Percentiles rank a stretch among this genome's conserved stretches.
Evolutionary conservation across 2,113 vertebrate species (phyloP).

Genomic region (Leuciscus idus): DNA sequence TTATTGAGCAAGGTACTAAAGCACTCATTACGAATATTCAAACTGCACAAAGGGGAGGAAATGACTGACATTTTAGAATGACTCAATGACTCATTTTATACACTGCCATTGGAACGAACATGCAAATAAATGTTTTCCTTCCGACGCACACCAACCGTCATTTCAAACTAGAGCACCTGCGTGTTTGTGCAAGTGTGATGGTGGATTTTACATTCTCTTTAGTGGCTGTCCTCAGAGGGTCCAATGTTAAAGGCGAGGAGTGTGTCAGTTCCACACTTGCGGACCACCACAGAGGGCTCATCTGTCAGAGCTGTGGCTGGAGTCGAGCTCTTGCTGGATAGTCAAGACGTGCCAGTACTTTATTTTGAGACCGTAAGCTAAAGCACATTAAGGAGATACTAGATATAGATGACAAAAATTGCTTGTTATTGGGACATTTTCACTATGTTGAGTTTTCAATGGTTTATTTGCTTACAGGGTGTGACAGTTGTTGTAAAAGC

Average conservation of each 20-base stretch:
- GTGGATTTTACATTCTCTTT: constrained; percentile 29
- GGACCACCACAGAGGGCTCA: constrained; percentile 69
- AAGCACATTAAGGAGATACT: no score
- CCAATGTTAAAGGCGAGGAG: constrained; percentile 77
- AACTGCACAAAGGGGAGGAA: not conserved
- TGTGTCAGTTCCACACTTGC: constrained; percentile 67
- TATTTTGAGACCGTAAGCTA: constrained; percentile 78
- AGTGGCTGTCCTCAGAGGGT: constrained; percentile 65
- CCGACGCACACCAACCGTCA: not conserved
- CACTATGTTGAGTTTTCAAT: constrained; percentile 10
- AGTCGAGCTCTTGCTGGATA: constrained; percentile 62
- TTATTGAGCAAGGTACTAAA: constrained; percentile 68
- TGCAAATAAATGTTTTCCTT: not conserved
- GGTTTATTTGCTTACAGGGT: constrained; percentile 58
- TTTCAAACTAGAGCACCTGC: not conserved
- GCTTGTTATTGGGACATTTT: no score
- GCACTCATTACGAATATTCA: not conserved
- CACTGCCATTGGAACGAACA: constrained; percentile 13
- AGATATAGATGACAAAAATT: no score
- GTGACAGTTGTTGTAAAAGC: constrained; percentile 65
- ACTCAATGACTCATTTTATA: not conserved
- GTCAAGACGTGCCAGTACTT: constrained; percentile 55
- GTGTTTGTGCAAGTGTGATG: not conserved
- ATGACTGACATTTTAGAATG: not conserved
- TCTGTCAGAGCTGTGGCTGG: constrained; percentile 64